Percentiles rank a stretch among this genome's conserved stretches.
phyloP scores from a whole-genome alignment of 1,140 invertebrate species.

The Aleiodes sp. region DNA sequence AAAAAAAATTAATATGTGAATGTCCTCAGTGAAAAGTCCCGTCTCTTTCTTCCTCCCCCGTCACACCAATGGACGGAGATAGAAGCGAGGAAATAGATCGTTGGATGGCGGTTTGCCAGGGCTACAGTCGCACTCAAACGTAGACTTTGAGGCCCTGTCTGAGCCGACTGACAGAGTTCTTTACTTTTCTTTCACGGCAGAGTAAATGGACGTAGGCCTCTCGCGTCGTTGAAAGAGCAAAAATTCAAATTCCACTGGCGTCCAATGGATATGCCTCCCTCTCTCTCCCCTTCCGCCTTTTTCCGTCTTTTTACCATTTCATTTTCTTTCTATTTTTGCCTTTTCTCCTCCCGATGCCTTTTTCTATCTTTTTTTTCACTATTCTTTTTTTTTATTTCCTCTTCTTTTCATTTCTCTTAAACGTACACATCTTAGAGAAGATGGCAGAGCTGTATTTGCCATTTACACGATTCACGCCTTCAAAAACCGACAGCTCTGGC shows the following conservation, averaged over 20 bases:
- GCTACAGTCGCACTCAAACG: constrained; percentile 25
- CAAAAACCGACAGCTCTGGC: constrained; percentile 22
- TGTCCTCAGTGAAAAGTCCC: constrained; percentile 1
- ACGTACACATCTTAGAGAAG: constrained; percentile 25
- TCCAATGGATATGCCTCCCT: constrained; percentile 10
- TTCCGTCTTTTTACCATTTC: constrained; percentile 16
- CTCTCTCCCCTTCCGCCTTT: constrained; percentile 21
- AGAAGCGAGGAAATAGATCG: background rate
- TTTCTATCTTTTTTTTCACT: background rate
- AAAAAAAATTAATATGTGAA: background rate
- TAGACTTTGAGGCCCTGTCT: constrained; percentile 22
- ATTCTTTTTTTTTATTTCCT: background rate
- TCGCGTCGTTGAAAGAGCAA: constrained; percentile 33
- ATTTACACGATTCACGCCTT: constrained; percentile 35
- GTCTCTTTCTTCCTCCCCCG: background rate
- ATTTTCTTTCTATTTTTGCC: constrained; percentile 14
- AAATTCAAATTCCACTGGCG: constrained; percentile 38
- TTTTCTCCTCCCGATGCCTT: no score
- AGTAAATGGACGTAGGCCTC: constrained; percentile 37
- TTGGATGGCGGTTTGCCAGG: constrained; percentile 33
- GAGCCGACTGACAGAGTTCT: constrained; percentile 26
- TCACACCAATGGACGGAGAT: no score
- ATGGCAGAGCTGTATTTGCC: constrained; percentile 30
- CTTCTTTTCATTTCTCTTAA: constrained; percentile 41
- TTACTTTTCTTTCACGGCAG: constrained; percentile 39